Evolutionary conservation across 2,888 invertebrate species (phyloP).

Genomic region (Mactromeris polynyma): DNA sequence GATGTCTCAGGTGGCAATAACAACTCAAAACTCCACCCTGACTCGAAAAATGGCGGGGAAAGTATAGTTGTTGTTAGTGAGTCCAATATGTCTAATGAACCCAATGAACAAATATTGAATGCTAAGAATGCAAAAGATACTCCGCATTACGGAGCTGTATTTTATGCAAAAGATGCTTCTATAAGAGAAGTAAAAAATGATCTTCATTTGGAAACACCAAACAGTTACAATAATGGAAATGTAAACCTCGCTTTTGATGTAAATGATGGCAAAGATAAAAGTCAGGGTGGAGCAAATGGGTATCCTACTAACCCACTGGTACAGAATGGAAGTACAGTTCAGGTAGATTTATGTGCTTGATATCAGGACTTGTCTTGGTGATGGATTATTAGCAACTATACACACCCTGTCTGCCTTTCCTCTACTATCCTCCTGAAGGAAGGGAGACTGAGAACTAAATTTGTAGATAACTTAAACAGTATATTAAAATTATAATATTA

Average conservation of each 20-base stretch:
- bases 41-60: conserved; percentile 24
- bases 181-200: not conserved
- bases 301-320: not conserved
- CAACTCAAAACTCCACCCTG: conserved; percentile 17
- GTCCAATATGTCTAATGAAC: not conserved
- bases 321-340: not conserved
- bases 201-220: not conserved
- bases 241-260: not conserved
- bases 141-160: not conserved
- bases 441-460: too few species aligned
- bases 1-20: not conserved
- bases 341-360: not conserved
- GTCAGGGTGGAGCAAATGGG: not conserved
- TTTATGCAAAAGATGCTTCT: not conserved
- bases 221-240: not conserved
- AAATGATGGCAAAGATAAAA: not conserved
- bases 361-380: not conserved
- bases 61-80: conserved; percentile 17
- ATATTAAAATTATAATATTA: too few species aligned
- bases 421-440: not conserved
- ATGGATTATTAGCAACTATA: not conserved
- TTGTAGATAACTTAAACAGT: too few species aligned
- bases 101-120: conserved; percentile 17
- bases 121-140: not conserved
- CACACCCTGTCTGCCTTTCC: not conserved